Conservation (phyloP, 2,888 invertebrate species). For the Heliconius sara region DNA sequence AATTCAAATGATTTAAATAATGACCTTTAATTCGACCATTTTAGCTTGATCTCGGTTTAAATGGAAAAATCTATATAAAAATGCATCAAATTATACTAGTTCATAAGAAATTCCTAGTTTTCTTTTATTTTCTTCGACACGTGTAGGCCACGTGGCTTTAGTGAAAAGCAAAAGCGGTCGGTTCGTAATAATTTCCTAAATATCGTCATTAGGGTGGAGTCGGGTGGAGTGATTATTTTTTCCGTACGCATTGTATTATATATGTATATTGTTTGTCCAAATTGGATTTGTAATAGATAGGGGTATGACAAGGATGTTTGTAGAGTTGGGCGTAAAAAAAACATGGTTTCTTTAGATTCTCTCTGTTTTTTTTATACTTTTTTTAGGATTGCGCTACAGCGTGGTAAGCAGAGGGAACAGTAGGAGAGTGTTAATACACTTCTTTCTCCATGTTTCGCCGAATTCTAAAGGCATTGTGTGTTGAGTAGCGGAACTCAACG, state of each 20-base stretch:
- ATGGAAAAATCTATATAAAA: not conserved
- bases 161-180: conserved; percentile 78
- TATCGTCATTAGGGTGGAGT: conserved; percentile 72
- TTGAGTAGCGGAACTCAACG: too few species aligned
- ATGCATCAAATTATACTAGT: conserved; percentile 1
- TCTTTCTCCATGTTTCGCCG: too few species aligned
- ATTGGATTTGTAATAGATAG: conserved; percentile 76
- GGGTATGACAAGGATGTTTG: conserved; percentile 57
- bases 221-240: conserved; percentile 63
- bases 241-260: conserved; percentile 45
- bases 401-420: too few species aligned
- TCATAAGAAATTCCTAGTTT: not conserved
- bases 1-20: conserved; percentile 77
- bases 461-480: too few species aligned
- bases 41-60: conserved; percentile 35
- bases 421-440: too few species aligned
- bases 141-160: conserved; percentile 72
- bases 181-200: conserved; percentile 78
- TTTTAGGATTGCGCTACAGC: too few species aligned
- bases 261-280: conserved; percentile 61
- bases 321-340: conserved; percentile 26
- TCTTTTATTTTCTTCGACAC: conserved; percentile 54
- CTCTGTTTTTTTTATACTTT: too few species aligned
- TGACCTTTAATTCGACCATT: conserved; percentile 63
- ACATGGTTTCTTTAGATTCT: not conserved